Evolutionary conservation across 2,113 vertebrate species (phyloP), one percentile per base, ranked within the genome.

Genomic region (Pachypanchax playfairii): DNA sequence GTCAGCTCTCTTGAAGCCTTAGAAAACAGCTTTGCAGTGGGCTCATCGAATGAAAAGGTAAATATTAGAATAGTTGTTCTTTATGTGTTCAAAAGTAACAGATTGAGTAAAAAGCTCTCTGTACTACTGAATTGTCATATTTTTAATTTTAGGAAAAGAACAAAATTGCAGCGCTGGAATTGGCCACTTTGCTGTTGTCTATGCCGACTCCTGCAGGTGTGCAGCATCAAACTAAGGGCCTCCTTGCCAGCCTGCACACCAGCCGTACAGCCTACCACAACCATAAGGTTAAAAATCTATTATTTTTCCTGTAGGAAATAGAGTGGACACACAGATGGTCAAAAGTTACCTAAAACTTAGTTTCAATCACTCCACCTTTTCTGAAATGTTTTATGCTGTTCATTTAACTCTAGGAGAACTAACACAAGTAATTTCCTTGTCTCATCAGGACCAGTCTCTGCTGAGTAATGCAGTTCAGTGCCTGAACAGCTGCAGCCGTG

Each of bases 1-100:
- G 96, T 98, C 82, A 98, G 95, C 87, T 96, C 97, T 73, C 93
- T 99, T 79, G 97, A 99, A 92, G 95, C 96, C 3, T 90, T 99
- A 88, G 97, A 99, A 93, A 98, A 93, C 92, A 98, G 97, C 91
- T 98, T 98, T 92, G 96, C 96, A 33, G 92, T 98, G 52, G 95
- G 95, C 64, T 95, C 95, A 15, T 92, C 95, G 70, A 93, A 85
- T 82, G 97, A 99, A 89, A 99, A 97, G 95, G 97, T 94, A 92
- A 93, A 89, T 2, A 2, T 8, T 56, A 18, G 8, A n/a, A 22
- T 38, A 17, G 2, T 5, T 13, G 25, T 42, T 3, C 35, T 38
- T 65, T 5, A 38, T 63, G 4, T 10, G 2, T 42, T 55, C 29
- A 17, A 46, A 70, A 43, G 21, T 15, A 73, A 29, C 4, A 24